Percentiles rank a stretch among this genome's conserved stretches.
phyloP scores from a whole-genome alignment of 2,797 vertebrate species.

The Monodelphis domestica region DNA sequence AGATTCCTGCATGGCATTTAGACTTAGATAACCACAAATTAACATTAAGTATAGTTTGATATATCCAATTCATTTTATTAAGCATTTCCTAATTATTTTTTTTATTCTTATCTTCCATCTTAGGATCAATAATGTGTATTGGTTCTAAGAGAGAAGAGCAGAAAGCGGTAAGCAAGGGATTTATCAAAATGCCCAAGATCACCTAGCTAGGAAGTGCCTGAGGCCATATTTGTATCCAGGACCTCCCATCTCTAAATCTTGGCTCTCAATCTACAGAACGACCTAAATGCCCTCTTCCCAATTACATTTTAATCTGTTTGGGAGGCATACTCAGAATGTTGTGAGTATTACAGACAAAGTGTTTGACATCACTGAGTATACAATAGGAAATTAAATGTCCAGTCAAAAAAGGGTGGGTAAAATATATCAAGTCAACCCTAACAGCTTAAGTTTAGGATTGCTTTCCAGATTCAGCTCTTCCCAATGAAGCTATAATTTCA shows the following conservation, averaged over 20 bases:
- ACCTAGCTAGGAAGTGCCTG: too few species aligned
- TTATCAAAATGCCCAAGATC: too few species aligned
- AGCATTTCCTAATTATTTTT: neutral
- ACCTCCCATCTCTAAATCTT: too few species aligned
- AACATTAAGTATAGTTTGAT: neutral
- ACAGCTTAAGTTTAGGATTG: neutral
- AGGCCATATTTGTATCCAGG: too few species aligned
- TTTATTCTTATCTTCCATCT: too few species aligned
- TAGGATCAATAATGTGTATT: too few species aligned
- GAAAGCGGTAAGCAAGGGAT: too few species aligned
- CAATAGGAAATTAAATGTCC: neutral
- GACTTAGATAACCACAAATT: neutral
- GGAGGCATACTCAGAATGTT: neutral
- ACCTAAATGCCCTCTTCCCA: too few species aligned
- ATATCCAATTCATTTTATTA: neutral
- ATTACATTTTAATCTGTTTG: neutral
- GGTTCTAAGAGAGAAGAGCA: too few species aligned
- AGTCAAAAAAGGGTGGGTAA: neutral
- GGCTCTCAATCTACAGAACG: too few species aligned
- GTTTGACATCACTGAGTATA: neutral
- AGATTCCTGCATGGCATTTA: neutral
- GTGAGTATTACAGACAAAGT: neutral
- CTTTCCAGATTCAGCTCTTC: neutral
- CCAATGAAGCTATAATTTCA: neutral
- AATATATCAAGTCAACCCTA: neutral